These are phyloP conservation scores for Lacerta agilis DNA, from an alignment of 2,797 vertebrate genomes.

Conservation along the genomic window DNA sequence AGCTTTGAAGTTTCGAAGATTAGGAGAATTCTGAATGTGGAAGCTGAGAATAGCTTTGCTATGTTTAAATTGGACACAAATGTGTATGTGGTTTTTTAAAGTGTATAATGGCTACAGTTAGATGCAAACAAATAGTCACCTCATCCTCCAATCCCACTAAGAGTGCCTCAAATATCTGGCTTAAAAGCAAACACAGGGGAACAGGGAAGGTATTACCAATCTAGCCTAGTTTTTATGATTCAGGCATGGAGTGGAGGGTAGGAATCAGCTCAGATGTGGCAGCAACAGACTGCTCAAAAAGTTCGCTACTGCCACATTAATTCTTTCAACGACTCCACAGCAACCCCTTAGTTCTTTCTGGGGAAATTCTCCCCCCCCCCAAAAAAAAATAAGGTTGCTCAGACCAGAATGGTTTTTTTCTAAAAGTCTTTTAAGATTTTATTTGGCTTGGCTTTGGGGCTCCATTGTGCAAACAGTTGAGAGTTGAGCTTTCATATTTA, in stretches of 20 bases:
- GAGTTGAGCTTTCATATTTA: not conserved
- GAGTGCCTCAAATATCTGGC: not conserved
- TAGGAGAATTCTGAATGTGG: not conserved
- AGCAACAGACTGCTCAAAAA: not conserved
- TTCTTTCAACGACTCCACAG: not conserved
- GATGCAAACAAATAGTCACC: not conserved
- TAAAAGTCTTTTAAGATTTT: not conserved
- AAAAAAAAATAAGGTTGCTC: not conserved
- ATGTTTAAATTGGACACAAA: not conserved
- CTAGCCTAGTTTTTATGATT: not conserved
- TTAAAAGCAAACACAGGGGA: not conserved
- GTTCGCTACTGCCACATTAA: not conserved
- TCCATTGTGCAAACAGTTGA: not conserved
- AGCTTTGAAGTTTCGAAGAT: not conserved
- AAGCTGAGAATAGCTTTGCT: not conserved
- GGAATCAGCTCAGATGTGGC: not conserved
- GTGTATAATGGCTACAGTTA: not conserved
- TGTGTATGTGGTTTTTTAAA: not conserved
- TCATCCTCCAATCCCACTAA: not conserved
- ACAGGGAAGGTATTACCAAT: too few species aligned
- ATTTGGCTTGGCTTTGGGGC: not conserved
- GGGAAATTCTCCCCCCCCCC: too few species aligned
- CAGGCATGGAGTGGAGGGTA: not conserved
- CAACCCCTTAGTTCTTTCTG: not conserved
- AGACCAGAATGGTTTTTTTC: not conserved